A percentile compares a stretch with the other conserved stretches of the same genome.
Evolutionary conservation across 92 coral and sea anemone species (phyloP).

Genomic region (Zoanthus solanderi): DNA sequence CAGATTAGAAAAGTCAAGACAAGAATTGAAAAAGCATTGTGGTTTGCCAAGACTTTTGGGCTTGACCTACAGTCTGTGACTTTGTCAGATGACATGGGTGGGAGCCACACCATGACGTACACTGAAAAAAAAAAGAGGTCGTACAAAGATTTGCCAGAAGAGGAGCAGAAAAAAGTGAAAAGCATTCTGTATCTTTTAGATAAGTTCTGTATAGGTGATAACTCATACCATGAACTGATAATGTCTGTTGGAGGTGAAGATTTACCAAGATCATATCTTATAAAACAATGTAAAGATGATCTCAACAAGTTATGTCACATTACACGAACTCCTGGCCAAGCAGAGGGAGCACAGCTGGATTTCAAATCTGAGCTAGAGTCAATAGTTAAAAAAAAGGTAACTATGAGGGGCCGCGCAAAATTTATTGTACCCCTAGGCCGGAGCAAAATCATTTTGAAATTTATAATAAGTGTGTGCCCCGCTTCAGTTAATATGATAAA

Average conservation of each 20-base stretch:
- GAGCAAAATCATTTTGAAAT: no score
- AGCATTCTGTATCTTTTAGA: not conserved
- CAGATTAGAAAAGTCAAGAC: conserved; percentile 26
- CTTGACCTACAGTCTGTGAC: conserved; percentile 26
- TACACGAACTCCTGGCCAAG: conserved; percentile 59
- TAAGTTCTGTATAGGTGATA: conserved; percentile 56
- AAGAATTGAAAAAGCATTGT: conserved; percentile 16
- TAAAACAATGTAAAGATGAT: conserved; percentile 33
- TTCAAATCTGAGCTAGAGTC: conserved; percentile 50
- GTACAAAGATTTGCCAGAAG: conserved; percentile 42
- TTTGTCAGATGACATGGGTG: conserved; percentile 46
- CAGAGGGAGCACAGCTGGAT: conserved; percentile 62
- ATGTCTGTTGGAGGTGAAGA: not conserved
- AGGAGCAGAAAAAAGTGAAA: conserved; percentile 38
- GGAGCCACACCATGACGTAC: conserved; percentile 27
- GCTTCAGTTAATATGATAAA: no score
- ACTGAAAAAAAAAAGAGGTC: conserved; percentile 28
- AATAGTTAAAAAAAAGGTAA: conserved; percentile 39
- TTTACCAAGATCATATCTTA: no score
- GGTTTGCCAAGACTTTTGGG: conserved; percentile 61
- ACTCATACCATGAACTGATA: conserved; percentile 50
- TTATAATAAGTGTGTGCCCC: no score
- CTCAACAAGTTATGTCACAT: conserved; percentile 63
- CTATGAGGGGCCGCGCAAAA: not conserved
- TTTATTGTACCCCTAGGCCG: no score